Conservation (phyloP, 2,113 vertebrate genomes). For the Pygoscelis adeliae region DNA sequence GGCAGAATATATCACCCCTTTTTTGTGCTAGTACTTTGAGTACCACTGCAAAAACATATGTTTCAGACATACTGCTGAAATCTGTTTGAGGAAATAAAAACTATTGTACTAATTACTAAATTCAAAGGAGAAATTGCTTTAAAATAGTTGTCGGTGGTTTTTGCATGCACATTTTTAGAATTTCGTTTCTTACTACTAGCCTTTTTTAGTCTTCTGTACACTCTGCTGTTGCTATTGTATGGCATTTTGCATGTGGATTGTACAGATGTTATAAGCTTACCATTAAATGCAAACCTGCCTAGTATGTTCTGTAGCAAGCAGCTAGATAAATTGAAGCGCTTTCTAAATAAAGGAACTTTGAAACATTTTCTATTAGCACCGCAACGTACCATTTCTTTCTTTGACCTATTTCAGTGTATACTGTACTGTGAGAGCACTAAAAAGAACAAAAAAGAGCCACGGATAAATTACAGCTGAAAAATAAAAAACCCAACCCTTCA, state of each 20-base stretch:
- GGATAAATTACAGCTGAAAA: background rate
- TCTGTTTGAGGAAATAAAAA: background rate
- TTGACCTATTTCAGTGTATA: background rate
- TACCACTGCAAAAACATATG: slow-evolving; percentile 3
- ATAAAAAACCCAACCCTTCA: background rate
- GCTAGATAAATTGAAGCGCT: background rate
- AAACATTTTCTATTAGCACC: background rate
- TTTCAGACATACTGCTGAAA: background rate
- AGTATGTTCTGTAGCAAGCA: background rate
- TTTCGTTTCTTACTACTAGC: background rate
- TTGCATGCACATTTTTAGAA: background rate
- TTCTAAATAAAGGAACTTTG: background rate
- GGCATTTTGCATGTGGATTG: slow-evolving; percentile 21
- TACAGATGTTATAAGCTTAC: background rate
- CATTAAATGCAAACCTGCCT: background rate
- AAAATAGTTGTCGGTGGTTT: background rate
- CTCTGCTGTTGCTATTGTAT: background rate
- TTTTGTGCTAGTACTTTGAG: slow-evolving; percentile 23
- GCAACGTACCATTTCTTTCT: background rate
- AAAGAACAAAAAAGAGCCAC: background rate
- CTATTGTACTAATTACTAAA: background rate
- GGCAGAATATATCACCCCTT: background rate
- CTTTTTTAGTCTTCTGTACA: background rate
- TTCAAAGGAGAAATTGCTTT: background rate
- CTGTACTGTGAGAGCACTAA: background rate